Evolutionary conservation across 2,888 invertebrate genomes (phyloP).

Genomic region (Yponomeuta evonymella): DNA sequence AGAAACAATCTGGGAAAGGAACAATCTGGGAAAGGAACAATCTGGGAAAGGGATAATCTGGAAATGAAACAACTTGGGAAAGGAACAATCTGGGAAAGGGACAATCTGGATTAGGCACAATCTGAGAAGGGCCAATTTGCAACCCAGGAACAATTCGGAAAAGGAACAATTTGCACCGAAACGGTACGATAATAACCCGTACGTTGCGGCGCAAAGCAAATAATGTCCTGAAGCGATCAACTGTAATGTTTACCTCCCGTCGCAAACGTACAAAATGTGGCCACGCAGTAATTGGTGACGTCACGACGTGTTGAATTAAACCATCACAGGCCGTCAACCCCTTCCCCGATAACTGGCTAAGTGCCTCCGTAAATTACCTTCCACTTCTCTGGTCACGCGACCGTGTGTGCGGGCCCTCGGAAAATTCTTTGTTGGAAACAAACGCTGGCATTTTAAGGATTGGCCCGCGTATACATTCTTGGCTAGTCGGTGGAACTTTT

Average conservation of each 20-base stretch:
- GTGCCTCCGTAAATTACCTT: slow-evolving; percentile 50
- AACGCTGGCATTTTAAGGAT: background rate
- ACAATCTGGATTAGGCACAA: too few relatives aligned
- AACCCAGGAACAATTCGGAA: too few relatives aligned
- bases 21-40: too few relatives aligned
- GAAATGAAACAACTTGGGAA: too few relatives aligned
- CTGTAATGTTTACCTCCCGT: background rate
- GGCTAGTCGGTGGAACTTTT: background rate
- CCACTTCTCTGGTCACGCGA: slow-evolving; percentile 57
- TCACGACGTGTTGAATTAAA: slow-evolving; percentile 52
- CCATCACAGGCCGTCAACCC: slow-evolving; percentile 40
- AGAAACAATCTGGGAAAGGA: too few relatives aligned
- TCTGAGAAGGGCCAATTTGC: too few relatives aligned
- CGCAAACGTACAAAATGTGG: slow-evolving; percentile 14
- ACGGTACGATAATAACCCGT: background rate
- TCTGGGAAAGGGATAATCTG: too few relatives aligned
- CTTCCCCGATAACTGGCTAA: slow-evolving; percentile 62
- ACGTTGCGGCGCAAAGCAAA: background rate
- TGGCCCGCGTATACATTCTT: background rate
- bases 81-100: too few relatives aligned
- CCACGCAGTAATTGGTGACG: slow-evolving; percentile 34
- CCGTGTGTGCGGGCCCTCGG: slow-evolving; percentile 13
- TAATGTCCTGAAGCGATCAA: background rate
- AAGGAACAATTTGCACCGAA: too few relatives aligned
- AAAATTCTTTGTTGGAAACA: slow-evolving; percentile 2